A percentile compares a stretch with the other conserved stretches of the same genome.
Evolutionary conservation across 2,113 vertebrate species (phyloP).

Genomic region (Notothenia coriiceps): DNA sequence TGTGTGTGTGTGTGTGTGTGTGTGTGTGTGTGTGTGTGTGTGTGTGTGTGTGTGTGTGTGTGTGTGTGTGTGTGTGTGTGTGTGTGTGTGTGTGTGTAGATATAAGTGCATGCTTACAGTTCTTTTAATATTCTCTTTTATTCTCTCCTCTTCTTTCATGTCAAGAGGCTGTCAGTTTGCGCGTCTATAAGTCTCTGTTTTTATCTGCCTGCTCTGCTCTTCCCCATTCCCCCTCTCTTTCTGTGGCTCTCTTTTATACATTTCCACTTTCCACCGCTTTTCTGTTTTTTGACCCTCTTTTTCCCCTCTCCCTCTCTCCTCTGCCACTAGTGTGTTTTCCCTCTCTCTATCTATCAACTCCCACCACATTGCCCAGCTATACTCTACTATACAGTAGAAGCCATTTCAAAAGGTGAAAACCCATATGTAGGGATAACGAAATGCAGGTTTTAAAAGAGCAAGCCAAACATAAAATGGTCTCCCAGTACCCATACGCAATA

Average conservation of each 20-base stretch:
- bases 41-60: too few species aligned
- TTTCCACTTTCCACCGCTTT: slow-evolving; percentile 22
- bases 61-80: slow-evolving; percentile 13
- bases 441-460: slow-evolving; percentile 15
- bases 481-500: neutral
- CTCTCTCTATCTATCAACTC: slow-evolving; percentile 32
- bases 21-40: too few species aligned
- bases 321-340: slow-evolving; percentile 9
- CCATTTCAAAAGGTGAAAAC: slow-evolving; percentile 33
- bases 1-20: too few species aligned
- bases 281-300: slow-evolving; percentile 25
- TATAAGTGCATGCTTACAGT: slow-evolving; percentile 73
- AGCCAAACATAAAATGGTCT: slow-evolving; percentile 17
- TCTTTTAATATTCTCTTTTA: slow-evolving; percentile 80
- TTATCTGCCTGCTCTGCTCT: slow-evolving; percentile 57
- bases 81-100: slow-evolving; percentile 27
- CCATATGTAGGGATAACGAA: slow-evolving; percentile 39
- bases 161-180: slow-evolving; percentile 76
- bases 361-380: slow-evolving; percentile 26
- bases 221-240: slow-evolving; percentile 49
- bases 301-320: slow-evolving; percentile 2
- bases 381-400: neutral
- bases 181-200: slow-evolving; percentile 74
- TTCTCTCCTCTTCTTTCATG: slow-evolving; percentile 77
- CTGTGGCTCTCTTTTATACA: slow-evolving; percentile 18